phyloP scores from a whole-genome alignment of 1,140 invertebrate genomes.

The Pseudobourletiella spinata region DNA sequence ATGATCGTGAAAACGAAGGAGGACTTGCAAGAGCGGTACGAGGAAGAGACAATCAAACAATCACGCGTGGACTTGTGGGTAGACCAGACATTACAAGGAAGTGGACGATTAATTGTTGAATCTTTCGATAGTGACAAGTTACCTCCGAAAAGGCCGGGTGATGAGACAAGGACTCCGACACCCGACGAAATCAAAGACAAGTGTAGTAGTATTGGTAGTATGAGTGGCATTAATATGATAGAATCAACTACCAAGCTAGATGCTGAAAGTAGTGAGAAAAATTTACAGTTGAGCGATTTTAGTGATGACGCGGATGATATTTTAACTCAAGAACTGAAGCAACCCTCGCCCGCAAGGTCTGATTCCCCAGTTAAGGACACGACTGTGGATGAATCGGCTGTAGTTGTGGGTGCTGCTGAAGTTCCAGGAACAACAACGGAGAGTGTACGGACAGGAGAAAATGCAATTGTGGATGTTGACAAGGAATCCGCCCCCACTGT shows the following conservation, averaged over 20 bases:
- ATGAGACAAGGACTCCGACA: slow-evolving; percentile 1
- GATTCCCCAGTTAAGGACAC: not conserved
- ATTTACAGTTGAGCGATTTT: slow-evolving; percentile 28
- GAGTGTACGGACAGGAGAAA: not conserved
- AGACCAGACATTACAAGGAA: slow-evolving; percentile 24
- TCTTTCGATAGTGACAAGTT: not conserved
- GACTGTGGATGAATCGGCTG: not conserved
- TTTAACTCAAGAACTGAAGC: slow-evolving; percentile 5
- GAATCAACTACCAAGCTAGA: not conserved
- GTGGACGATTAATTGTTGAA: not conserved
- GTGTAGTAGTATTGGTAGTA: not conserved
- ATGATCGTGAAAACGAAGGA: slow-evolving; percentile 27
- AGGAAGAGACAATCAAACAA: slow-evolving; percentile 14
- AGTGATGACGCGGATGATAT: slow-evolving; percentile 34
- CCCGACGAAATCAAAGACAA: slow-evolving; percentile 8
- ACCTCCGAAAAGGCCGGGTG: not conserved
- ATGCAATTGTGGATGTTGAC: not conserved
- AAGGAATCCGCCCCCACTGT: not conserved
- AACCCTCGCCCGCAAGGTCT: not conserved
- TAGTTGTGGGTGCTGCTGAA: not conserved
- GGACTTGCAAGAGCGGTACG: slow-evolving; percentile 22
- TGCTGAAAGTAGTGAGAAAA: not conserved
- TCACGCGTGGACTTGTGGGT: slow-evolving; percentile 31
- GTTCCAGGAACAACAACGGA: not conserved
- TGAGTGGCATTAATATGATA: not conserved